Evolutionary conservation across 2,113 vertebrate species (phyloP), one percentile per base, ranked within the genome.

Genomic region (Sinocyclocheilus rhinocerous): DNA sequence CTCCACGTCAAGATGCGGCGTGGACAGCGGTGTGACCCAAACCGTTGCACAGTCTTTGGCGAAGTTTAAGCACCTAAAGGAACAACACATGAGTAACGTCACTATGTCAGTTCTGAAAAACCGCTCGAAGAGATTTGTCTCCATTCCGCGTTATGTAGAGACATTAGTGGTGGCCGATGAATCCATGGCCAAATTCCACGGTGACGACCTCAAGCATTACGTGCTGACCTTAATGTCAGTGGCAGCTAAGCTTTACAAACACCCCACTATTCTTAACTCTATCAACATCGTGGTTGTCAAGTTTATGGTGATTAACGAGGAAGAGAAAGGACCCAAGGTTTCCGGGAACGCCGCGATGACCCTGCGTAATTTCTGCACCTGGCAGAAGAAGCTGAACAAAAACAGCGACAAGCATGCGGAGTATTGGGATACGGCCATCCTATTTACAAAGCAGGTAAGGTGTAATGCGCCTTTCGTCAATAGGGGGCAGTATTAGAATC

Each of bases 351-450:
- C 98, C 0, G 98, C 98, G 84, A 93, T 99, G 94, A 99, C 97
- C 29, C 96, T 99, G 88, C 95, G 97, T 69, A 99, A 99, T 95
- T 99, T 99, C 89, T 99, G 98, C 80, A 96, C 96, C 70, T 99
- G 98, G 98, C 98, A 99, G 92, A 99, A 98, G 92, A 99, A 98
- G 91, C 94, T 97, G 93, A 99, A 99, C 95, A 98, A 98, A 93
- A 96, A 95, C 93, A 99, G 92, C 84, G 98, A 99, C 93, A 99
- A 99, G 91, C 96, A 99, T 85, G 96, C 96, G 0, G 98, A 99
- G 39, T 99, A 99, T 87, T 99, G 97, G 97, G 98, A 99, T 94
- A 99, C 98, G 0, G 97, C 98, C 76, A 97, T 99, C 87, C 97
- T 99, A 77, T 99, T 99, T 94, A 99, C 98, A 45, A 97, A 97